Evolutionary conservation across 2,888 invertebrate genomes (phyloP), one percentile per base, ranked within the genome.

Genomic region (Chrysolina oricalcia): DNA sequence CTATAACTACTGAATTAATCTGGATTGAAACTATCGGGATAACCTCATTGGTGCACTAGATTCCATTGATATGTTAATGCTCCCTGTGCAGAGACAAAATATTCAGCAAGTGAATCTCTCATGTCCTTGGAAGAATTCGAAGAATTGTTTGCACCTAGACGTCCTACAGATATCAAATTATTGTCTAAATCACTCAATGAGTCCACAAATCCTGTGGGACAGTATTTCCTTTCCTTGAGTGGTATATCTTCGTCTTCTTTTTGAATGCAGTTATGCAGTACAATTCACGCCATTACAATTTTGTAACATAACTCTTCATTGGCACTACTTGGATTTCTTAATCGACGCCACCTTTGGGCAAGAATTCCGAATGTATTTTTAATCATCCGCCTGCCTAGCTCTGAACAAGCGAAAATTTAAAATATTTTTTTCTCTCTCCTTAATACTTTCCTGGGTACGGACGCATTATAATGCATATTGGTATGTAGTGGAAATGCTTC

Each of bases 181-280:
- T 43, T 40, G 35, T 23, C 35, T 35, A 21, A 11, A n/a, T 35
- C 11, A n/a, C 40, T 35, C 68, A 21, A 53, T 46, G n/a, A 64
- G 27, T 65, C 53, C n/a, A 19, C 50, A 50, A 50, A 70, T 13
- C 70, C 70, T 59, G 70, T 70, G 43, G 69, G 35, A 19, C 63
- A 63, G 41, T 63, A 63, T 17, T 63, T 35, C 23, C 40, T 21
- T 56, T 23, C 53, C 27, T 69, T 50, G 11, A 53, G 13, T 27
- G 48, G 69, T 53, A 69, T 50, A 17, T 50, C 50, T 59, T n/a
- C 50, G 72, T 80, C 50, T 17, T 8, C 59, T 43, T 43, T 43
- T n/a, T 65, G 80, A 21, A 81, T 35, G 53, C 2, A 15, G 15
- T 43, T 72, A 81, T 80, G 78, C 5, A 81, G 48, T 17, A 79